phyloP scores from a whole-genome alignment of 2,113 vertebrate genomes.

The Podocnemis expansa region DNA sequence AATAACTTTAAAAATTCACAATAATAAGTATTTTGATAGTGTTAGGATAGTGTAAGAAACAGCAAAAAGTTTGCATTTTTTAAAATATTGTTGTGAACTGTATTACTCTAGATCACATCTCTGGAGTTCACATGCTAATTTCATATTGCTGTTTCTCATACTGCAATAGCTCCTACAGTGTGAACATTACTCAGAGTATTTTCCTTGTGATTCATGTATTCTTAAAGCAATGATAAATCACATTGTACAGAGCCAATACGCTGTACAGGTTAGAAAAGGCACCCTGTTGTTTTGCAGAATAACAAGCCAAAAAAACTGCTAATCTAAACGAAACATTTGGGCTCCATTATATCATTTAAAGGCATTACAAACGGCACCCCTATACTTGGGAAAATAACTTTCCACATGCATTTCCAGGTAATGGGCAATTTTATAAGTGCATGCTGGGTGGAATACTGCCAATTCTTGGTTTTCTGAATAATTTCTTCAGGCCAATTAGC shows the following conservation, averaged over 20 bases:
- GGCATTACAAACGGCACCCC: conserved; percentile 14
- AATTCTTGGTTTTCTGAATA: conserved; percentile 45
- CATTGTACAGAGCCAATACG: background rate
- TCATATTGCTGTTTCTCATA: background rate
- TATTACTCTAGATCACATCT: background rate
- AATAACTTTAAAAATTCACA: background rate
- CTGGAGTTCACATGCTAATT: background rate
- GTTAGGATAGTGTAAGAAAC: background rate
- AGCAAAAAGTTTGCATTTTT: background rate
- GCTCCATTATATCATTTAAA: conserved; percentile 18
- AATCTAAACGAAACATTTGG: conserved; percentile 26
- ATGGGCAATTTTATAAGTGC: conserved; percentile 3
- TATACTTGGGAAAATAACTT: background rate
- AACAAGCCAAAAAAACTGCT: background rate
- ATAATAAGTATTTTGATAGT: background rate
- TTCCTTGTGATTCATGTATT: conserved; percentile 4
- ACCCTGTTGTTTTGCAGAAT: background rate
- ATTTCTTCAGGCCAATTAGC: conserved; percentile 47
- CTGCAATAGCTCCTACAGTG: background rate
- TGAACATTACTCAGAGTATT: background rate
- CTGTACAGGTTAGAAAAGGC: background rate
- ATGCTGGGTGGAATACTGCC: conserved; percentile 2
- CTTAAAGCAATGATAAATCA: background rate
- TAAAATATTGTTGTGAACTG: background rate
- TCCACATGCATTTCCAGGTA: background rate